These are phyloP conservation scores for Thunnus albacares DNA, from an alignment of 2,797 vertebrate genomes.

Conservation along the genomic window DNA sequence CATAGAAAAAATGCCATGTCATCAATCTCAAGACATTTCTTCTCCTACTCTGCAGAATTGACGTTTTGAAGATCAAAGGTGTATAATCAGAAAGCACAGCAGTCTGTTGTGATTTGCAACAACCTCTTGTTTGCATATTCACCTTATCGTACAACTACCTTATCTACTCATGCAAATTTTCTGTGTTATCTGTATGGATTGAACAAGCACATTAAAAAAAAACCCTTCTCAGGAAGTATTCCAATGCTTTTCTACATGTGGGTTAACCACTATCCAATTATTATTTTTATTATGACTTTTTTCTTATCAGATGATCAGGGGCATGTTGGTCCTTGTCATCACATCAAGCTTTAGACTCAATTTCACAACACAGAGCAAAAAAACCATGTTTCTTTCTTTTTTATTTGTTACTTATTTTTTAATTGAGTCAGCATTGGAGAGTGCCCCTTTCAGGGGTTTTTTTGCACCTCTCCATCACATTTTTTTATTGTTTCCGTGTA, in stretches of 20 bases:
- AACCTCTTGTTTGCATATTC: slow-evolving; percentile 5
- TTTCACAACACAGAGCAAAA: too few relatives aligned
- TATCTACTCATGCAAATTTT: background rate
- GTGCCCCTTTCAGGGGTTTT: too few relatives aligned
- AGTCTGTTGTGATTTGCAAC: slow-evolving; percentile 16
- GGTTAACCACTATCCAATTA: background rate
- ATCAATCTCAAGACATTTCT: background rate
- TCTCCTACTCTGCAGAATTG: background rate
- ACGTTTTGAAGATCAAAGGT: background rate
- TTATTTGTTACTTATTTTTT: too few relatives aligned
- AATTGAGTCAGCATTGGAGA: too few relatives aligned
- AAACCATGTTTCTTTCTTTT: too few relatives aligned
- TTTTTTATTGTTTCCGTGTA: too few relatives aligned
- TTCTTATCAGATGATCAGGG: background rate
- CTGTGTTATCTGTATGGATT: background rate
- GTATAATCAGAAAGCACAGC: background rate
- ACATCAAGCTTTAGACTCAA: background rate
- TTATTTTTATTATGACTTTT: background rate
- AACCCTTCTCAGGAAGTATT: background rate
- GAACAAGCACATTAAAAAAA: background rate
- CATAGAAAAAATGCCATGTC: background rate
- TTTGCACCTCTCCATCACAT: too few relatives aligned
- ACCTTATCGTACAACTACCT: background rate
- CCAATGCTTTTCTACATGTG: background rate
- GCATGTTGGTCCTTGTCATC: background rate